Base-by-base conservation (phyloP, 2,888 invertebrate genomes). In the Augochlorella aurata region DNA sequence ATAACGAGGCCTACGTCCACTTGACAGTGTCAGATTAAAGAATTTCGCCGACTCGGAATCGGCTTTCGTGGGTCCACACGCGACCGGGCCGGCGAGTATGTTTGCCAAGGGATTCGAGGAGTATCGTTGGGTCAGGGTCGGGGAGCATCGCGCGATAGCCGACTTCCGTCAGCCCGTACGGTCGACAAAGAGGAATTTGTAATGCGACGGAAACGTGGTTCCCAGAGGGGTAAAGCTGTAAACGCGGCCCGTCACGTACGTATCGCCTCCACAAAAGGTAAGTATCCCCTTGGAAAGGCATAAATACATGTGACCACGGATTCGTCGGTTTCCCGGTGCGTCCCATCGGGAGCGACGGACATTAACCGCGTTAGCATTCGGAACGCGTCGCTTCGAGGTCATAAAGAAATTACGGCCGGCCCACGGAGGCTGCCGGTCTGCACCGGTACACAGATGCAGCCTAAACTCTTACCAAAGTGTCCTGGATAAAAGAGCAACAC, bases 161-260 rank as follows among this genome's bases (percentile, higher is more conserved):
- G 81, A 89, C 88, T 88, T 89, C 89, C 89, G 87, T 89, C 87
- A 83, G 86, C 83, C 86, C 84, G 87, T 85, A 85, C 73, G 61
- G 71, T 85, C 86, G 87, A 82, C 85, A 84, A 88, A 87, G 80
- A 87, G 87, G 89, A 89, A 88, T 89, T 86, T 79, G 82, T 88
- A 88, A 88, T 89, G 87, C 84, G 80, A 80, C 89, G 88, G 88
- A 88, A 87, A 86, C 81, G 88, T 89, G 84, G 77, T 82, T 87
- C 82, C 85, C 75, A 75, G 78, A 83, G 81, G 87, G 87, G 87
- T 87, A 79, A 84, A 66, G 67, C 71, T 70, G 47, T 78, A 73
- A 83, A 76, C 69, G 79, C 71, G 71, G 77, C 76, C 58, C 69
- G 79, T 86, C 88, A 84, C 79, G 81, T 88, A 79, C 78, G 29